These are phyloP conservation scores for Eueides isabella DNA, from an alignment of 1,140 invertebrate genomes.

Conservation along the genomic window DNA sequence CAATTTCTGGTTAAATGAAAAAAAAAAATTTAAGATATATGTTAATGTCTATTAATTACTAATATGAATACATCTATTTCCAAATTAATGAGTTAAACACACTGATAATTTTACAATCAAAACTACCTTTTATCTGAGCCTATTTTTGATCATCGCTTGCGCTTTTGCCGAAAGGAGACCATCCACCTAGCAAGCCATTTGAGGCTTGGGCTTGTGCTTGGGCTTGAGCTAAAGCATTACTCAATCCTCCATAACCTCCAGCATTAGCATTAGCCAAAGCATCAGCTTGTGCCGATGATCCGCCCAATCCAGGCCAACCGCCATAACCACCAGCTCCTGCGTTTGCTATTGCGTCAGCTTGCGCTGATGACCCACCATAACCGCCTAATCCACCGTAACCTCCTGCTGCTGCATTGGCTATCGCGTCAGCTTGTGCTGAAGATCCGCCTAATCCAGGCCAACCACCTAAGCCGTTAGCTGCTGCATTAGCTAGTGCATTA, in stretches of 20 bases:
- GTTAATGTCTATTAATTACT: too few species aligned
- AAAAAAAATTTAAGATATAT: too few species aligned
- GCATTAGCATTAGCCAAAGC: slow-evolving; percentile 19
- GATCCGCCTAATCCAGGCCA: slow-evolving; percentile 22
- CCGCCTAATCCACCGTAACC: slow-evolving; percentile 26
- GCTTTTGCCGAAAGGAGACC: slow-evolving; percentile 8
- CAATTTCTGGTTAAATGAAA: not conserved
- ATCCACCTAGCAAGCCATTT: not conserved
- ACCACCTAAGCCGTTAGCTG: not conserved
- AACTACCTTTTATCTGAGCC: not conserved
- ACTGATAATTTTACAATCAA: not conserved
- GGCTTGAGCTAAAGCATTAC: slow-evolving; percentile 9
- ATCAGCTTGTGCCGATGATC: slow-evolving; percentile 25
- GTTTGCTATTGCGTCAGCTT: slow-evolving; percentile 35
- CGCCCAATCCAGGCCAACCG: slow-evolving; percentile 5
- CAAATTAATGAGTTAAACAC: not conserved
- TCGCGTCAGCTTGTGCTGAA: slow-evolving; percentile 37
- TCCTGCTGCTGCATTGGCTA: slow-evolving; percentile 18
- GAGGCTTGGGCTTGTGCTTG: slow-evolving; percentile 3
- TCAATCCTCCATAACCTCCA: slow-evolving; percentile 30
- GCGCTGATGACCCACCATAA: slow-evolving; percentile 15
- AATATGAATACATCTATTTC: not conserved
- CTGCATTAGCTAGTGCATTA: slow-evolving; percentile 37
- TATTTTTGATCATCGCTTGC: not conserved
- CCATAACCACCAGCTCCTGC: slow-evolving; percentile 15